Percentiles rank a stretch among this genome's conserved stretches.
Conservation (phyloP, 2,113 vertebrate genomes). For the Myiozetetes cayanensis region DNA sequence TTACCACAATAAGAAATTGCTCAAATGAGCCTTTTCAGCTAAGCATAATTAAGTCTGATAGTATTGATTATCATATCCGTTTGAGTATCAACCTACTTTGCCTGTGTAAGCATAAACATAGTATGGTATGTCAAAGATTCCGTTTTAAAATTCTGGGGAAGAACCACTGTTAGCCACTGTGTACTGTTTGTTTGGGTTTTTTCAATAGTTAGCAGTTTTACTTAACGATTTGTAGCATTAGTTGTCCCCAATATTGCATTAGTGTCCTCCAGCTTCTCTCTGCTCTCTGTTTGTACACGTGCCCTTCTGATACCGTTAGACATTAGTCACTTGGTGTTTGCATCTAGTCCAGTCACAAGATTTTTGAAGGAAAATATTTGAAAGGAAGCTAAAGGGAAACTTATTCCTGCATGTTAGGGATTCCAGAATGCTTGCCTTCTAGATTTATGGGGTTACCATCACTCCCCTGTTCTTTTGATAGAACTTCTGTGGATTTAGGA, state of each 20-base stretch:
- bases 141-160: background rate
- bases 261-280: background rate
- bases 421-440: background rate
- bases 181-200: background rate
- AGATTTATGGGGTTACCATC: background rate
- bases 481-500: background rate
- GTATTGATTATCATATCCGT: background rate
- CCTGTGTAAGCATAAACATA: background rate
- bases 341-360: background rate
- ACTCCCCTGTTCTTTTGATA: background rate
- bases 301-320: background rate
- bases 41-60: background rate
- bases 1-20: background rate
- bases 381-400: background rate
- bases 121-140: background rate
- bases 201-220: background rate
- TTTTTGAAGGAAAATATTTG: background rate
- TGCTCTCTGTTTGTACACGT: background rate
- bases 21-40: background rate
- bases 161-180: background rate
- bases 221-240: background rate
- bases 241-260: background rate
- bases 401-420: background rate
- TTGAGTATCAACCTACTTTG: background rate
- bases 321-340: background rate